Conservation (phyloP, 2,797 vertebrate species). For the Oreortyx pictus region DNA sequence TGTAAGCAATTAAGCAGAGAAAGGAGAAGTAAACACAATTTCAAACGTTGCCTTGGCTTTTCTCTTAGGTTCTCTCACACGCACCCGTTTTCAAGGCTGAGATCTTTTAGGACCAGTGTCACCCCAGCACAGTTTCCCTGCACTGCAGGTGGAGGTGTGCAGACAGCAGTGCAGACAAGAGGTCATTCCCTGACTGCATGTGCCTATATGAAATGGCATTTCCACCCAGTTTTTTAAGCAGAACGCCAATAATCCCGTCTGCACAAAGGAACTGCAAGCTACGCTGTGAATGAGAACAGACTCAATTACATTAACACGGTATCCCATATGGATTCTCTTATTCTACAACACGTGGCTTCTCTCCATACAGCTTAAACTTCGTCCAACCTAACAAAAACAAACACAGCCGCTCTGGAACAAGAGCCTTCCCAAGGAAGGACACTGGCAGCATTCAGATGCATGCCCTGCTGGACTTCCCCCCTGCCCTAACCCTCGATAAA, state of each 20-base stretch:
- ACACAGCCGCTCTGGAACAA: not conserved
- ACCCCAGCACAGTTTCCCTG: not conserved
- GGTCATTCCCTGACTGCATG: not conserved
- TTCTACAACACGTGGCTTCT: not conserved
- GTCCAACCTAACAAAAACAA: not conserved
- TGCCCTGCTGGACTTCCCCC: not conserved
- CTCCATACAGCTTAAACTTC: not conserved
- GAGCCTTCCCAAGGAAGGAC: rapidly evolving
- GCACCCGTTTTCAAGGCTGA: not conserved
- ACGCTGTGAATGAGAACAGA: not conserved
- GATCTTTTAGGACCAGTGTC: not conserved
- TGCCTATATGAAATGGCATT: not conserved
- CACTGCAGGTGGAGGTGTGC: not conserved
- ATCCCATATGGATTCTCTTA: not conserved
- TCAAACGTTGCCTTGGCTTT: not conserved
- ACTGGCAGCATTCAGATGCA: not conserved
- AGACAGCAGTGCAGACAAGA: not conserved
- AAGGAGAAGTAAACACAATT: not conserved
- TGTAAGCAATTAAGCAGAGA: not conserved
- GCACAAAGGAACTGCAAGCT: not conserved
- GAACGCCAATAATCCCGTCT: not conserved
- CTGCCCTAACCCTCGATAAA: not conserved
- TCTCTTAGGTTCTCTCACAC: not conserved
- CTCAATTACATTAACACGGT: not conserved
- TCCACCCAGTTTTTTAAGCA: not conserved